Evolutionary conservation across 2,888 invertebrate genomes (phyloP), one percentile per base, ranked within the genome.

Genomic region (Pheosia tremula): DNA sequence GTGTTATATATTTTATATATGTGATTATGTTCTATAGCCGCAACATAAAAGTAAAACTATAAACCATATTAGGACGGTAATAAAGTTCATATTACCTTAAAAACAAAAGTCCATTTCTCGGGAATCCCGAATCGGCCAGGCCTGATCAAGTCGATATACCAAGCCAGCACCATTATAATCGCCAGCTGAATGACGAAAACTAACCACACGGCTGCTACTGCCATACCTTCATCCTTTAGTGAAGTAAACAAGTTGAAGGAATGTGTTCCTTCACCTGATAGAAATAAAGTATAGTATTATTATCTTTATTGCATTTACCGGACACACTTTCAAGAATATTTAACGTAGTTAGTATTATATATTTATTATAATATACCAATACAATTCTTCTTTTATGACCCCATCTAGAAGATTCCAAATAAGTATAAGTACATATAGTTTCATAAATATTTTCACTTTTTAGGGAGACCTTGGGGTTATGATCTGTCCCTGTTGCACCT

Each of bases 41-140:
- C 24, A 2, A 24, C 24, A 24, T 24, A 24, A 24, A 24, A 24
- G 24, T 24, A 24, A 24, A 24, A 24, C n/a, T 49, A 13, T 13
- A n/a, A 49, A 5, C 49, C 13, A 52, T 52, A 47, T n/a, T 47
- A 37, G 0, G 4, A 55, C n/a, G 9, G 7, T 3, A n/a, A 11
- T n/a, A 5, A 10, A 53, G 11, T 53, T 8, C 11, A 24, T 43
- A 58, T 61, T 57, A 72, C 71, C 67, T 61, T 47, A 10, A 62
- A 38, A 6, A 67, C 24, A 45, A 73, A 72, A 24, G 57, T 56
- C 71, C 63, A 67, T 2, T 49, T 60, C 36, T 55, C 59, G 3
- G 64, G 41, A 7, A 73, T 52, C 4, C 71, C 71, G 45, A 59
- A 70, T 10, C 6, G 36, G 2, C 71, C 61, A 5, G 74, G 74